Evolutionary conservation across 2,888 invertebrate genomes (phyloP), one percentile per base, ranked within the genome.

Genomic region (Clitarchus hookeri): DNA sequence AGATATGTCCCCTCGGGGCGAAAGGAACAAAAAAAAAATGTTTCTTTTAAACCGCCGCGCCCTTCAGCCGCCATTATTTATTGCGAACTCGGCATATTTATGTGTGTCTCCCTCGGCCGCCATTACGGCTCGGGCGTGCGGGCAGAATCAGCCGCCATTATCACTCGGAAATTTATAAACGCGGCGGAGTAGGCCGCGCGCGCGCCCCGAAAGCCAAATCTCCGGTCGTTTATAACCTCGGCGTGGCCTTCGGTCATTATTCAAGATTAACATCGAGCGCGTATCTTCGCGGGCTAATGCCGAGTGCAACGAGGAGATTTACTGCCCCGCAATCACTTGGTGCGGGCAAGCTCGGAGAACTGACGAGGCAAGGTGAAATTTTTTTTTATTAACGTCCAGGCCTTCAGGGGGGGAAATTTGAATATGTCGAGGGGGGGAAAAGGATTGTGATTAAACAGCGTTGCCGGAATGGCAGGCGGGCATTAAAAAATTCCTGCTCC

Each of bases 191-290:
- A 36, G 1, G 4, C 36, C 19, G 8, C 8, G 19, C 16, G 65
- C n/a, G 23, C 65, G 65, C 65, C 16, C 65, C 65, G n/a, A 65
- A n/a, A 65, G 65, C n/a, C n/a, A n/a, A 65, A 65, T 65, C 65
- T 65, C 13, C 8, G 65, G 65, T n/a, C 65, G 65, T 65, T 65
- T 65, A 65, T 65, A 65, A 65, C 65, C n/a, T 19, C n/a, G 19
- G 65, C 26, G 25, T 82, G 25, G 27, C 27, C 82, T 27, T 82
- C 82, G 82, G 82, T 36, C 82, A 82, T 82, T 82, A 82, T 82
- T 82, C 82, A 82, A 82, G 82, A 82, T 82, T 82, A 82, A 23
- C 82, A 82, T 82, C 82, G 82, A 23, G 26, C 82, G 23, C n/a
- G 23, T 8, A 65, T 23, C 65, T 16, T 65, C 65, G 65, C 65